These are phyloP conservation scores for Paguma larvata DNA, from an alignment of 2,797 vertebrate species.

Conservation along the genomic window DNA sequence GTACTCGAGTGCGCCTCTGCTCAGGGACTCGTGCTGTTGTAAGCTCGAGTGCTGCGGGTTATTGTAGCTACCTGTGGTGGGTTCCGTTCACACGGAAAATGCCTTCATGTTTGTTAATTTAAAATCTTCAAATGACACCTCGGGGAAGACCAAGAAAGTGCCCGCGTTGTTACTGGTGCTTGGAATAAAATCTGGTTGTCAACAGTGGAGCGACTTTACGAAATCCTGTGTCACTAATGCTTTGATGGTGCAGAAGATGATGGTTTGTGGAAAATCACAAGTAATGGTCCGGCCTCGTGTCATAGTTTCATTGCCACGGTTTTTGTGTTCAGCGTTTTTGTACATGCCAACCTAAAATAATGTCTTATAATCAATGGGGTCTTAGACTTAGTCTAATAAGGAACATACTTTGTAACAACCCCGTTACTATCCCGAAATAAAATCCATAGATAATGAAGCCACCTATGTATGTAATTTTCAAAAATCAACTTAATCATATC, in stretches of 20 bases:
- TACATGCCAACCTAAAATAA: neutral
- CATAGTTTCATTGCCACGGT: neutral
- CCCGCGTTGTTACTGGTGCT: neutral
- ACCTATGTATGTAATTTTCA: neutral
- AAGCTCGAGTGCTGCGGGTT: neutral
- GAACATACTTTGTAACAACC: neutral
- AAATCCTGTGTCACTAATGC: neutral
- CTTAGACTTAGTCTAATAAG: neutral
- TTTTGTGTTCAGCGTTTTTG: neutral
- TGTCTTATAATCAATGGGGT: neutral
- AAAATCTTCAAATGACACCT: neutral
- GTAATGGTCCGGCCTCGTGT: neutral
- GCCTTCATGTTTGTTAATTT: neutral
- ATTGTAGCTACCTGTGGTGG: fast-evolving
- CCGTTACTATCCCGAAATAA: neutral
- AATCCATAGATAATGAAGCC: neutral
- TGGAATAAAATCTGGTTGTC: neutral
- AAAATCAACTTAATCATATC: neutral
- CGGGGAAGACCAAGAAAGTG: neutral
- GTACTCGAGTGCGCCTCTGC: fast-evolving
- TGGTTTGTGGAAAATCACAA: neutral
- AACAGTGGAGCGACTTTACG: neutral
- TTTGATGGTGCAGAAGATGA: neutral
- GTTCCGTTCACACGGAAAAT: neutral
- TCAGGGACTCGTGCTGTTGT: fast-evolving